phyloP scores from a whole-genome alignment of 2,797 vertebrate species.

The Helostoma temminkii region DNA sequence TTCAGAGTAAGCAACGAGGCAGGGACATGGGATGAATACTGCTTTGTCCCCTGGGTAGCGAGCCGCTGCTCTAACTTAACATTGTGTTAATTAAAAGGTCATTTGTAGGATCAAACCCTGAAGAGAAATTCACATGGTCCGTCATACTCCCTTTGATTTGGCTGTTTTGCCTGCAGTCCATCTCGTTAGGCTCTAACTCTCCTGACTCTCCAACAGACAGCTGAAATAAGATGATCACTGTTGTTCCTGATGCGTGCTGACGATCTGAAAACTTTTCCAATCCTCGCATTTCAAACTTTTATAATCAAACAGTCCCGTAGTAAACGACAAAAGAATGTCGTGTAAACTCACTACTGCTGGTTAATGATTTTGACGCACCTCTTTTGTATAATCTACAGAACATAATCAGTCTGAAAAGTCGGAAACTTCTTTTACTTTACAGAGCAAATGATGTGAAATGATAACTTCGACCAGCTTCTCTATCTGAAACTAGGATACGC shows the following conservation, averaged over 20 bases:
- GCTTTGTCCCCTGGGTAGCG: constrained; percentile 81
- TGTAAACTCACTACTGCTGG: constrained; percentile 5
- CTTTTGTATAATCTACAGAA: neutral
- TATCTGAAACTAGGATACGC: neutral
- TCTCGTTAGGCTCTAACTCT: constrained; percentile 51
- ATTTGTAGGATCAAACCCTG: constrained; percentile 85
- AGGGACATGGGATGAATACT: constrained; percentile 80
- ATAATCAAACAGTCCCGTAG: constrained; percentile 18
- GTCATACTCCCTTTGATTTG: constrained; percentile 76
- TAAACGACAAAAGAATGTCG: neutral
- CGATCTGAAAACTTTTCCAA: constrained; percentile 32
- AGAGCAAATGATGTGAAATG: neutral
- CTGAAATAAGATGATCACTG: constrained; percentile 67
- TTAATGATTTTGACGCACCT: constrained; percentile 21
- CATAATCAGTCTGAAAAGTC: neutral
- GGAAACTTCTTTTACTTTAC: constrained; percentile 1
- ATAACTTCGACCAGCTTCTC: neutral
- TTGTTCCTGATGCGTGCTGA: constrained; percentile 46
- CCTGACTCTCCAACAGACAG: constrained; percentile 40
- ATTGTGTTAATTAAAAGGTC: constrained; percentile 89
- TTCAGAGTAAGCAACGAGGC: constrained; percentile 79
- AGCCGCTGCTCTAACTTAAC: constrained; percentile 86
- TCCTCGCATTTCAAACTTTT: constrained; percentile 47
- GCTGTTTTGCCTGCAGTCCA: constrained; percentile 56
- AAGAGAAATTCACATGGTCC: constrained; percentile 83